Base-by-base conservation (phyloP, 1,140 invertebrate species). In the Heterodera schachtii region DNA sequence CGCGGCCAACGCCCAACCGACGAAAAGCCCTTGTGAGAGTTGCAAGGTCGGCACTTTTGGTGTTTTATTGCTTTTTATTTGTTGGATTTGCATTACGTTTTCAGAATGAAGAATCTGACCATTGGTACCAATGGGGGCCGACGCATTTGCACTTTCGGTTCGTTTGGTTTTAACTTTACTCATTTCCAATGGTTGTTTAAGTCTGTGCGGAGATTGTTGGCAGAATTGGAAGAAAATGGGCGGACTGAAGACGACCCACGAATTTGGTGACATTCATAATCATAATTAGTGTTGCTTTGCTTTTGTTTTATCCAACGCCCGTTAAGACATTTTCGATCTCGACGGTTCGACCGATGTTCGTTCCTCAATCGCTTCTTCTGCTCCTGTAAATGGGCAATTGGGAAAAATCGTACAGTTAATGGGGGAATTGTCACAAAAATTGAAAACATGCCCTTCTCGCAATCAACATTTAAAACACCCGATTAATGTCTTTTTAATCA, bases 151-250 rank as follows among this genome's bases (percentile, higher is more conserved):
- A 96, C 4, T 41, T 43, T 46, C 31, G 69, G 69, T 64, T 19
- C 16, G 57, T 64, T 16, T 19, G 13, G 13, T 60, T 41, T 13
- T 11, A 6, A 71, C 11, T 31, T 31, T 71, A 6, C 11, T 16
- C 8, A 70, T 46, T 8, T 13, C 11, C 9, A 71, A 16, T 71
- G 1, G 8, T 5, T 64, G 46, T 87, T 95, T 95, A 91, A 93
- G 96, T 82, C 91, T 99, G 13, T 99, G 97, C 91, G 93, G 94
- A 82, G 91, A 93, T 3, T 99, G 97, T 91, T 98, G 96, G 96
- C 93, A 93, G 52, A 97, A 98, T 90, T 99, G 96, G 96, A 98
- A 98, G 91, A 97, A 98, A 90, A 97, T 97, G 91, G 97, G 96
- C 78, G 97, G 96, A 84, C 93, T 98, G 21, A 97, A 97, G 85